A percentile compares a stretch with the other conserved stretches of the same genome.
These are phyloP conservation scores for Leptinotarsa tumamoca DNA, from an alignment of 2,888 invertebrate genomes.

Conservation along the genomic window DNA sequence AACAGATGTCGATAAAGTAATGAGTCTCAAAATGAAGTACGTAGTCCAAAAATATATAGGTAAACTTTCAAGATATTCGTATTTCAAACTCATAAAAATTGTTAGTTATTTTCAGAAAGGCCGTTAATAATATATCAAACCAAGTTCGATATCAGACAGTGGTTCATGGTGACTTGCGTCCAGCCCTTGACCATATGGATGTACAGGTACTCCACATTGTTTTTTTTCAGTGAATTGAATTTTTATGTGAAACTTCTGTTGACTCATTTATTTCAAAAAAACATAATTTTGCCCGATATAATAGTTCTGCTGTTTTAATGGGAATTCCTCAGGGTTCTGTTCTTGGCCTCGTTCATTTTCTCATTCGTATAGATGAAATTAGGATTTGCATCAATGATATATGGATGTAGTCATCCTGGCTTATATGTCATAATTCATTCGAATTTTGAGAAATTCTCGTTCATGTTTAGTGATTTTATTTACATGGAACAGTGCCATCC, in stretches of 20 bases:
- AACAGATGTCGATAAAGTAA: conserved; percentile 84
- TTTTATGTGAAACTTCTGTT: background rate
- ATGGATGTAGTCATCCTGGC: too few species aligned
- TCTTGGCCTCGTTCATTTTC: too few species aligned
- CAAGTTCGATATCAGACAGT: conserved; percentile 95
- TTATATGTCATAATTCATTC: too few species aligned
- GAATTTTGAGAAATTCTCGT: too few species aligned
- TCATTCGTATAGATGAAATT: too few species aligned
- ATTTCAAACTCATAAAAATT: conserved; percentile 44
- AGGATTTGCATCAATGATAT: too few species aligned
- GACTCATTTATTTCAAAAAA: too few species aligned
- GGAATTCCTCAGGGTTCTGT: too few species aligned
- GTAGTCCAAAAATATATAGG: conserved; percentile 97
- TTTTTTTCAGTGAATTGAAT: background rate
- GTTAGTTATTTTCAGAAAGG: conserved; percentile 75
- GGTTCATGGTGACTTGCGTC: conserved; percentile 93
- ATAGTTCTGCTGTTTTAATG: too few species aligned
- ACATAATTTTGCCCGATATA: too few species aligned
- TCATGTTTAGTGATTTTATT: too few species aligned
- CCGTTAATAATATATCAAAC: conserved; percentile 90
- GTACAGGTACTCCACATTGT: conserved; percentile 75
- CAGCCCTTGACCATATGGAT: conserved; percentile 93
- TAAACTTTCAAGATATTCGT: conserved; percentile 63
- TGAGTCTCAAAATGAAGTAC: conserved; percentile 80
- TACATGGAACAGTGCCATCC: too few species aligned